A percentile compares a stretch with the other conserved stretches of the same genome.
These are phyloP conservation scores for Tribolium madens DNA, from an alignment of 1,140 invertebrate species.

Conservation along the genomic window DNA sequence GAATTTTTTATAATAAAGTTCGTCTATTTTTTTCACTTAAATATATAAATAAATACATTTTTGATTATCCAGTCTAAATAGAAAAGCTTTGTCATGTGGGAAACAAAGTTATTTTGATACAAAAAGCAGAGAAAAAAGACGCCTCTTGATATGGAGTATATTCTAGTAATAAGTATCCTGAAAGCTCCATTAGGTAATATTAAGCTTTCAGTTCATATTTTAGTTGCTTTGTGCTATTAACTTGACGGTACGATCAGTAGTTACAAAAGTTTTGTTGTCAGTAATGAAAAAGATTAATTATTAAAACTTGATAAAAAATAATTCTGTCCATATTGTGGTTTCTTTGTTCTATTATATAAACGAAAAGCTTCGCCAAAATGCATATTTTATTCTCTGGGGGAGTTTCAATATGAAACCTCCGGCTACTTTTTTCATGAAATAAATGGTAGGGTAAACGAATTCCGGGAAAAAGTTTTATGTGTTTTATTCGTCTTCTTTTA, in stretches of 20 bases:
- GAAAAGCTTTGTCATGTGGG: neutral
- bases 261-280: conserved; percentile 9
- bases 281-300: conserved; percentile 6
- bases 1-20: neutral
- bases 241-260: conserved; percentile 6
- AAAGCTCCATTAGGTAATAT: conserved; percentile 30
- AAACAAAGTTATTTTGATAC: neutral
- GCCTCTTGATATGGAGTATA: conserved; percentile 7
- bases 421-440: conserved; percentile 31
- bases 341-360: neutral
- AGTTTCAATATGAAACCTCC: conserved; percentile 23
- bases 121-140: neutral
- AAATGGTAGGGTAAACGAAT: conserved; percentile 25
- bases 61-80: neutral
- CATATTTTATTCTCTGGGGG: conserved; percentile 4
- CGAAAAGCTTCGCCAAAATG: conserved; percentile 9
- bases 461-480: conserved; percentile 31
- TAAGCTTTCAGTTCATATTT: neutral
- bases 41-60: too few species aligned
- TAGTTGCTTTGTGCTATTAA: neutral
- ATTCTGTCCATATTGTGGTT: conserved; percentile 3
- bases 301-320: neutral
- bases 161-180: conserved; percentile 15
- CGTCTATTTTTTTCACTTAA: neutral
- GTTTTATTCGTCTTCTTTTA: conserved; percentile 39